These are phyloP conservation scores for Campylorhamphus procurvoides DNA, from an alignment of 2,113 vertebrate genomes.

Conservation along the genomic window DNA sequence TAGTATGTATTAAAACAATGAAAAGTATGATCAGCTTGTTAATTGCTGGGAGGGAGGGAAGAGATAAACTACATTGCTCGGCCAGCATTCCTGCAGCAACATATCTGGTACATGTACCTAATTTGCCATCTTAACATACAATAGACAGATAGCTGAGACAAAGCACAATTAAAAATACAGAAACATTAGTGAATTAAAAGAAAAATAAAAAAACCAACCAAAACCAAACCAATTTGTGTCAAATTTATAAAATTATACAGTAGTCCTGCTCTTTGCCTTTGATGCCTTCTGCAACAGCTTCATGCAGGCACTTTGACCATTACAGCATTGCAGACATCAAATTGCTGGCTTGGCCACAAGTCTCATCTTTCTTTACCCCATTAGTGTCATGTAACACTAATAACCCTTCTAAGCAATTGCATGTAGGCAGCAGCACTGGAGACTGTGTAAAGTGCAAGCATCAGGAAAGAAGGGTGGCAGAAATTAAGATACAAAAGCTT, in stretches of 20 bases:
- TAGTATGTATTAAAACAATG: background rate
- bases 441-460: background rate
- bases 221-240: background rate
- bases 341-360: background rate
- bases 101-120: background rate
- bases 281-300: background rate
- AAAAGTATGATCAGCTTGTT: background rate
- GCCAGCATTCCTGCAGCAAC: background rate
- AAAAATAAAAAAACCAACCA: background rate
- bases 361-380: background rate
- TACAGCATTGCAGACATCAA: accelerated
- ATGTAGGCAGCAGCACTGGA: background rate
- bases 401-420: background rate
- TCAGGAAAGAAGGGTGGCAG: background rate
- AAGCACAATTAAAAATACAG: background rate
- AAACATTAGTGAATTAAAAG: background rate
- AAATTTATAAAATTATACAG: background rate
- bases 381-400: background rate
- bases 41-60: background rate
- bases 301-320: background rate
- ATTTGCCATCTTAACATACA: background rate
- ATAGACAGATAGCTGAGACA: background rate
- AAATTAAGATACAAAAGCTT: background rate
- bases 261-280: background rate
- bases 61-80: background rate